Percentiles rank a stretch among this genome's conserved stretches.
phyloP scores from a whole-genome alignment of 2,113 vertebrate genomes.

The Nibea coibor region DNA sequence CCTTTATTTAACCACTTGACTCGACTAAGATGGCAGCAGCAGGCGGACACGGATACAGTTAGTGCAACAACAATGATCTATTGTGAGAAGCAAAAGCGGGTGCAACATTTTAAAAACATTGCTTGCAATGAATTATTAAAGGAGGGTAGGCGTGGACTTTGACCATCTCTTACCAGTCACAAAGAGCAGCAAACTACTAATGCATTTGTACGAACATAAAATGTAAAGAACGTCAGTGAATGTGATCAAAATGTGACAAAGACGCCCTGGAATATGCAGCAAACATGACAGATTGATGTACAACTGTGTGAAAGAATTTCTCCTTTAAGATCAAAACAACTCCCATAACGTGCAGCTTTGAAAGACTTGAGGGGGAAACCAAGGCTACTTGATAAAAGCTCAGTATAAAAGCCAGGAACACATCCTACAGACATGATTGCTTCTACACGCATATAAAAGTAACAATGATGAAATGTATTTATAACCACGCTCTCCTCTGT shows the following conservation, averaged over 20 bases:
- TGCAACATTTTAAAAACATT: too few species aligned
- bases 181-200: too few species aligned
- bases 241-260: not conserved
- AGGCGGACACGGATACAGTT: too few species aligned
- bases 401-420: not conserved
- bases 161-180: too few species aligned
- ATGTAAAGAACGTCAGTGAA: not conserved
- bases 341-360: constrained; percentile 2
- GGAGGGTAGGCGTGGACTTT: too few species aligned
- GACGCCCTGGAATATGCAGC: not conserved
- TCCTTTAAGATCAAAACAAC: not conserved
- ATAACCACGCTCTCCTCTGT: not conserved
- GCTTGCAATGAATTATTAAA: too few species aligned
- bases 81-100: too few species aligned
- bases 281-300: not conserved
- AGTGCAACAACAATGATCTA: too few species aligned
- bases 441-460: not conserved
- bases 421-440: not conserved
- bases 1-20: too few species aligned
- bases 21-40: too few species aligned
- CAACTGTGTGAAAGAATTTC: not conserved
- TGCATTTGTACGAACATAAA: too few species aligned
- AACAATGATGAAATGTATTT: not conserved
- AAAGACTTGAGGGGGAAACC: constrained; percentile 21
- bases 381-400: constrained; percentile 23